Evolutionary conservation across 2,888 invertebrate genomes (phyloP), one percentile per base, ranked within the genome.

Genomic region (Rhamphomyia laevipes): DNA sequence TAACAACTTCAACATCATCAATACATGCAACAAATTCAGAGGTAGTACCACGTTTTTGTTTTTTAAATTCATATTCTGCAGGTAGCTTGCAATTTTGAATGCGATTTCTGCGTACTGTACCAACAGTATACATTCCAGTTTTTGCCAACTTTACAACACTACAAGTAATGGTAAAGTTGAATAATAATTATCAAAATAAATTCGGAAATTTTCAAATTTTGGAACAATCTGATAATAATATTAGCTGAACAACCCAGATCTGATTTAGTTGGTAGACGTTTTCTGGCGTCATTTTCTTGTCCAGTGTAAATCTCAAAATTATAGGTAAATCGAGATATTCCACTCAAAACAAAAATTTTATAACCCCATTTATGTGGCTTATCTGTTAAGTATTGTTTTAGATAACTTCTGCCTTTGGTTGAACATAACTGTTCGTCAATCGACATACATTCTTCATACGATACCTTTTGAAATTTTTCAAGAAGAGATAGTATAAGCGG

Each of bases 361-460:
- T 54, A 56, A n/a, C 57, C 55, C 58, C 58, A 57, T 53, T 56
- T 56, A 50, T 57, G 53, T 16, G 56, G 57, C 48, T 58, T 59
- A 27, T 53, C 53, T 4, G 55, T 57, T 45, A 57, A 51, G 38
- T 59, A 61, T 49, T 58, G 54, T 45, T 58, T 55, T 37, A 59
- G 43, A 47, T 51, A 46, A 13, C 48, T 51, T 37, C 53, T 31
- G 10, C 54, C 23, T 9, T 45, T 33, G 5, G 44, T 33, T 3
- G 44, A 33, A 16, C 17, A 44, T 4, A 44, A 33, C 18, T 33
- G 44, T 51, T 56, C 55, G 45, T 55, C 54, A 10, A 53, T 54
- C 45, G 51, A 58, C 15, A 53, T 21, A 53, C 50, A 51, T 43
- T 50, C 30, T 42, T 57, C 53, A 35, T 50, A 41, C 30, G 53